Conservation (phyloP, 1,140 invertebrate genomes). For the Microplitis mediator region DNA sequence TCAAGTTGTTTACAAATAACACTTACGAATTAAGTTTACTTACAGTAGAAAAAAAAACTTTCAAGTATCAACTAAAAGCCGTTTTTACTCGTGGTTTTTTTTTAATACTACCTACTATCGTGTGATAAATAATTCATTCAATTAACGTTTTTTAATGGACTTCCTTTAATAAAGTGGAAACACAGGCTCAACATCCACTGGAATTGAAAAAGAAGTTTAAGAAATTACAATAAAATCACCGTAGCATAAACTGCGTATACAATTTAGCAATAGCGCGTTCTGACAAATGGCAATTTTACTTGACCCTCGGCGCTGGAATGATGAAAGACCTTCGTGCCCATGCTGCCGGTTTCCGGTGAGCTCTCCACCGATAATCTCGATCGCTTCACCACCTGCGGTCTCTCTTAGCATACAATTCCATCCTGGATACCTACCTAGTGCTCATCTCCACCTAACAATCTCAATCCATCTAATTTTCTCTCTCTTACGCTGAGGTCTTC, state of each 20-base stretch:
- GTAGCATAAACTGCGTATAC: background rate
- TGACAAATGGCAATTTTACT: background rate
- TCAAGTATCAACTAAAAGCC: background rate
- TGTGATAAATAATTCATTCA: too few species aligned
- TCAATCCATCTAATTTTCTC: conserved; percentile 7
- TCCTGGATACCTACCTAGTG: background rate
- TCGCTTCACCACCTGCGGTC: conserved; percentile 47
- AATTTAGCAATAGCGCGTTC: background rate
- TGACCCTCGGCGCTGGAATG: conserved; percentile 33
- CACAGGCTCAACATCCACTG: too few species aligned
- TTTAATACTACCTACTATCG: too few species aligned
- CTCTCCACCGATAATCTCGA: conserved; percentile 54
- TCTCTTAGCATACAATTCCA: background rate
- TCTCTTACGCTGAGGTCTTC: conserved; percentile 26
- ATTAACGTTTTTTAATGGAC: too few species aligned
- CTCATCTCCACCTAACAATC: conserved; percentile 3
- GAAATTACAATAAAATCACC: background rate
- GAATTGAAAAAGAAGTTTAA: too few species aligned
- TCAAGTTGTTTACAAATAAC: background rate
- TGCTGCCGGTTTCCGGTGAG: conserved; percentile 48
- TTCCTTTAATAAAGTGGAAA: too few species aligned
- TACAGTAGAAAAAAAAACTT: background rate
- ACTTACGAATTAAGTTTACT: background rate
- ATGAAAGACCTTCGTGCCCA: conserved; percentile 50
- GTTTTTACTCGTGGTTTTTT: too few species aligned